Evolutionary conservation across 2,797 vertebrate genomes (phyloP).

Genomic region (Ficedula albicollis): DNA sequence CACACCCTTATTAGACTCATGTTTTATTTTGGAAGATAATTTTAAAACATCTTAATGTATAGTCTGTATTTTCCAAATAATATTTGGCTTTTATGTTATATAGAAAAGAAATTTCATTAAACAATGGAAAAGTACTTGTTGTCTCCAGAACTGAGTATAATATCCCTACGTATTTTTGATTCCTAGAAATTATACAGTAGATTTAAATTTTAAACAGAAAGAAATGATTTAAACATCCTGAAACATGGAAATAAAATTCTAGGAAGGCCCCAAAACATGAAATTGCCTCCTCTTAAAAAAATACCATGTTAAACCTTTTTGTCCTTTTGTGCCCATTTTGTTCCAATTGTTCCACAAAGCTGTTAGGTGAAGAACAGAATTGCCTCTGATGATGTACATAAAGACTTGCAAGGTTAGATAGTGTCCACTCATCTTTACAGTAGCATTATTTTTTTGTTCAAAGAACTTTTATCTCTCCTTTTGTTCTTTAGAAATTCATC

Average conservation of each 20-base stretch:
- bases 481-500: neutral
- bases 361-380: neutral
- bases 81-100: neutral
- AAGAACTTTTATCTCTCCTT: neutral
- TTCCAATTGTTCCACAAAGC: neutral
- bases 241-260: neutral
- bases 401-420: neutral
- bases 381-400: neutral
- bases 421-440: neutral
- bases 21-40: neutral
- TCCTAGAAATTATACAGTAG: neutral
- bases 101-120: neutral
- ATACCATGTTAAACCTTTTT: neutral
- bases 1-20: accelerated
- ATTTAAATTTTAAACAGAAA: neutral
- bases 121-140: neutral
- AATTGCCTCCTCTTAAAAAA: neutral
- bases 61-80: neutral
- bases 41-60: neutral
- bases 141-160: neutral
- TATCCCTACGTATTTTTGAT: neutral
- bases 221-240: neutral
- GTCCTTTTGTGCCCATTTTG: neutral
- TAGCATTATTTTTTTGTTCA: neutral
- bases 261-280: neutral